Evolutionary conservation across 2,888 invertebrate species (phyloP).

Genomic region (Yponomeuta evonymella): DNA sequence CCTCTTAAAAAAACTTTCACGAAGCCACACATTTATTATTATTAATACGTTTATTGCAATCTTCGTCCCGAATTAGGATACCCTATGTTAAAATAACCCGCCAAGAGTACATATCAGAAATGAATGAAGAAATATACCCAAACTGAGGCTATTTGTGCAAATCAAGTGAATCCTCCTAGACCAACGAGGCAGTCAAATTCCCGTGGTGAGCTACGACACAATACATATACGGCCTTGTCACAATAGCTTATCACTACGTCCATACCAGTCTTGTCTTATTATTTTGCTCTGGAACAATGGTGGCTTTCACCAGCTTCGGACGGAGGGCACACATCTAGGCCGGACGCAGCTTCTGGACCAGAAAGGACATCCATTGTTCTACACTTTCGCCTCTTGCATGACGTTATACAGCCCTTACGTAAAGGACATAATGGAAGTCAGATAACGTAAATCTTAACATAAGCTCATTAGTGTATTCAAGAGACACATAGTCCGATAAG

Average conservation of each 20-base stretch:
- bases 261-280: neutral
- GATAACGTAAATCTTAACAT: neutral
- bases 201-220: too few species aligned
- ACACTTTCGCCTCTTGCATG: constrained; percentile 10
- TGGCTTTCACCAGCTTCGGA: constrained; percentile 44
- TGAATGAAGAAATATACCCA: too few species aligned
- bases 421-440: neutral
- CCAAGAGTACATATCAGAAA: too few species aligned
- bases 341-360: constrained; percentile 68
- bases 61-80: too few species aligned
- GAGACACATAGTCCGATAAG: neutral
- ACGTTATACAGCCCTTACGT: neutral
- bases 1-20: neutral
- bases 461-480: too few species aligned
- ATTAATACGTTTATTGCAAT: too few species aligned
- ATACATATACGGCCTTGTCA: too few species aligned
- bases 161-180: too few species aligned
- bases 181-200: too few species aligned
- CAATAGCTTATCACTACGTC: neutral
- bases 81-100: too few species aligned
- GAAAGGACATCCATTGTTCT: constrained; percentile 41
- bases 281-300: constrained; percentile 27
- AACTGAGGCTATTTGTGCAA: too few species aligned
- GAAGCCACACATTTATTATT: too few species aligned
- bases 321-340: constrained; percentile 52